phyloP scores from a whole-genome alignment of 2,888 invertebrate species.

The Pseudoips prasinana region DNA sequence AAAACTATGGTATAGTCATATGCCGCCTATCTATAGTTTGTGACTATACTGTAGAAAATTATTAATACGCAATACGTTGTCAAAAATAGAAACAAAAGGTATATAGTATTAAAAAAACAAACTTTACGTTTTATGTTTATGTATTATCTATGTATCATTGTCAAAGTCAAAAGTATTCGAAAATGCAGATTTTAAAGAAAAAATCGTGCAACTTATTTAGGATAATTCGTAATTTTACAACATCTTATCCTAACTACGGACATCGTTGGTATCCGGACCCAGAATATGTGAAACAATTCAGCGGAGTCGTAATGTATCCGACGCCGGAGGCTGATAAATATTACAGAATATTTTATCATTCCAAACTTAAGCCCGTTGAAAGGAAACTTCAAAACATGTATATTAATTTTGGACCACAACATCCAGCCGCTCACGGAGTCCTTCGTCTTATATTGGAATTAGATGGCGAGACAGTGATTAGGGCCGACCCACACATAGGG shows the following conservation, averaged over 20 bases:
- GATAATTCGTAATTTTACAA: no score
- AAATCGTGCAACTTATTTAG: no score
- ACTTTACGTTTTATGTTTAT: no score
- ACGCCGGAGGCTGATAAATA: constrained; percentile 64
- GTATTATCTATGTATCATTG: no score
- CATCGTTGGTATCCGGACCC: constrained; percentile 85
- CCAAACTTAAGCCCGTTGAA: constrained; percentile 70
- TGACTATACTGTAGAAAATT: no score
- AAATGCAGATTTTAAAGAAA: no score
- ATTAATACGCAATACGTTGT: no score
- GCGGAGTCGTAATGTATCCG: constrained; percentile 82
- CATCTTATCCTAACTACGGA: constrained; percentile 15
- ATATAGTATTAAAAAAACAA: no score
- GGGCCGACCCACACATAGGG: constrained; percentile 93
- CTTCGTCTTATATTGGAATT: constrained; percentile 89
- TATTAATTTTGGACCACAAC: constrained; percentile 94
- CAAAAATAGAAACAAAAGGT: no score
- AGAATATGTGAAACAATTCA: constrained; percentile 79
- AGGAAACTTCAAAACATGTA: constrained; percentile 84
- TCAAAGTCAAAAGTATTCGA: no score
- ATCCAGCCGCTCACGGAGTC: constrained; percentile 96
- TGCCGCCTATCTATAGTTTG: no score
- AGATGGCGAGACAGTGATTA: constrained; percentile 90
- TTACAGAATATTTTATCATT: constrained; percentile 56
- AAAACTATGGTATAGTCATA: no score